Conservation (phyloP, 2,888 invertebrate species). For the Eupithecia pulchellata region DNA sequence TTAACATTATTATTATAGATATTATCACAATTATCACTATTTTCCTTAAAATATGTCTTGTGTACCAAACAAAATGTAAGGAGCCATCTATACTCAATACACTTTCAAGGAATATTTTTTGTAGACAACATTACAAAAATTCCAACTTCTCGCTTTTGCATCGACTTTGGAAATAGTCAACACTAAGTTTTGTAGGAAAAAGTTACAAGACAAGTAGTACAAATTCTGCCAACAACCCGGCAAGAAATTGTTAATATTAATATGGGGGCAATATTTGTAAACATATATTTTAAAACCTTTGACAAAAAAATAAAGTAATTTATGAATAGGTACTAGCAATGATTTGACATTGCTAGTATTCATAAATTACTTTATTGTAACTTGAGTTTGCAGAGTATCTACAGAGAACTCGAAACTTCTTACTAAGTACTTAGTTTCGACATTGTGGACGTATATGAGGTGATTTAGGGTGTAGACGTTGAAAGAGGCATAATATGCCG, state of each 20-base stretch:
- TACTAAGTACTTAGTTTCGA: not conserved
- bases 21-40: slow-evolving; percentile 2
- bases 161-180: not conserved
- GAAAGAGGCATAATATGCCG: not conserved
- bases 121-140: not conserved
- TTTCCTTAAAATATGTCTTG: not conserved
- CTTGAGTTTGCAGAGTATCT: not conserved
- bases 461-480: not conserved
- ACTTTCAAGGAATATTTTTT: not conserved
- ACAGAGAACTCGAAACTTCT: too few species aligned
- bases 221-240: not conserved
- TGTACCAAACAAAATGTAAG: not conserved
- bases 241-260: not conserved
- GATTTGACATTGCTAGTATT: too few species aligned
- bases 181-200: not conserved
- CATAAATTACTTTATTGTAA: too few species aligned
- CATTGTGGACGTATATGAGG: not conserved
- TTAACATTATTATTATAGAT: not conserved
- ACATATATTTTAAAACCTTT: too few species aligned
- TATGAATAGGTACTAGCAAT: too few species aligned
- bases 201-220: not conserved
- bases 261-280: too few species aligned
- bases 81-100: not conserved
- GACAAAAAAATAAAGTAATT: too few species aligned
- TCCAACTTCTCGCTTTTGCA: not conserved